These are phyloP conservation scores for Sphinx pinastri DNA, from an alignment of 2,888 invertebrate species.

Conservation along the genomic window DNA sequence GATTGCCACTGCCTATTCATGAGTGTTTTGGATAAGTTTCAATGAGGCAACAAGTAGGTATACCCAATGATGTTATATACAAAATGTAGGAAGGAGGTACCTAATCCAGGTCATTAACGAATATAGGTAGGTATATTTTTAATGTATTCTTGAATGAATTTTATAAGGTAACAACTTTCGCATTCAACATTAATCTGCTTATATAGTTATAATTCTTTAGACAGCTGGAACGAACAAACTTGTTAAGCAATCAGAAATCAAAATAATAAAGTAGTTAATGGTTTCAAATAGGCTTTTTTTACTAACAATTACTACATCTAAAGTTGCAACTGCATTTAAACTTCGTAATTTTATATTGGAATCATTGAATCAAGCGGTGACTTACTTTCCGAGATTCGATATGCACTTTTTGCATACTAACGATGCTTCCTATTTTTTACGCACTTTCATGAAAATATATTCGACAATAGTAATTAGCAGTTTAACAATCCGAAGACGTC, in stretches of 20 bases:
- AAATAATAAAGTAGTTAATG: conserved; percentile 6
- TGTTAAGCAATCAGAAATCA: conserved; percentile 14
- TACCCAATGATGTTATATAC: too few relatives aligned
- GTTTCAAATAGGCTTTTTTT: conserved; percentile 26
- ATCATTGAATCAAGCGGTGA: conserved; percentile 33
- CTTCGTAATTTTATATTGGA: conserved; percentile 26
- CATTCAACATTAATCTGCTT: neutral
- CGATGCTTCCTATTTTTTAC: conserved; percentile 35
- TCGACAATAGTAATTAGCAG: conserved; percentile 37
- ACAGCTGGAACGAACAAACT: conserved; percentile 5
- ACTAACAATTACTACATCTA: conserved; percentile 22
- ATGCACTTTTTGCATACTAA: conserved; percentile 40
- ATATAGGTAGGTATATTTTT: neutral
- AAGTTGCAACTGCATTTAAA: conserved; percentile 24
- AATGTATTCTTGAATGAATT: neutral
- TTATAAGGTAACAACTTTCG: neutral
- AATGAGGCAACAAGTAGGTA: too few relatives aligned
- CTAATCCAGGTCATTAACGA: neutral
- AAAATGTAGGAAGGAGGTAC: too few relatives aligned
- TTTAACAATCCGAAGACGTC: conserved; percentile 44
- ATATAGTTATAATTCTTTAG: neutral
- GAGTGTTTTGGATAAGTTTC: too few relatives aligned
- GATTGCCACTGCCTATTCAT: too few relatives aligned
- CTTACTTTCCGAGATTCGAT: conserved; percentile 39
- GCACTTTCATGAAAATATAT: conserved; percentile 38